These are phyloP conservation scores for Eurosta solidaginis DNA, from an alignment of 1,140 invertebrate species.

Conservation along the genomic window DNA sequence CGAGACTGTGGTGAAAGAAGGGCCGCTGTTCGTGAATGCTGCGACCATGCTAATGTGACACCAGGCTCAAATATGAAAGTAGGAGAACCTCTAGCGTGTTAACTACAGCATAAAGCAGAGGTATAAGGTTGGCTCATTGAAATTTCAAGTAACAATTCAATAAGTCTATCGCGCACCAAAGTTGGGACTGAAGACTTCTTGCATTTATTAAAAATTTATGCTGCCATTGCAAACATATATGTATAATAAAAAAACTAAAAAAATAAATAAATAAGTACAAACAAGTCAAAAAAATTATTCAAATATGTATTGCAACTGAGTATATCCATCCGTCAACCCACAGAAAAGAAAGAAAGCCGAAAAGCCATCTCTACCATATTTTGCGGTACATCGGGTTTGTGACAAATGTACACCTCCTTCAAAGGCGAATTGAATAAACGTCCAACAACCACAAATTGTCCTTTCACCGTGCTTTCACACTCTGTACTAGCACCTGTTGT, in stretches of 20 bases:
- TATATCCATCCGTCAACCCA: constrained; percentile 38
- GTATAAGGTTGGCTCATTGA: too few species aligned
- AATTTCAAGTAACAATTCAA: too few species aligned
- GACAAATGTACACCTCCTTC: constrained; percentile 79
- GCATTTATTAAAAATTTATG: not conserved
- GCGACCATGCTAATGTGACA: too few species aligned
- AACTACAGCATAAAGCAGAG: too few species aligned
- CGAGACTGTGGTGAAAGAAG: too few species aligned
- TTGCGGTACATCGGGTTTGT: constrained; percentile 76
- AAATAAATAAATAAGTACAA: not conserved
- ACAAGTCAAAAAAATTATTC: not conserved
- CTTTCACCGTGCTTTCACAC: not conserved
- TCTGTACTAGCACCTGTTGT: not conserved
- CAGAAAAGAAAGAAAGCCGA: constrained; percentile 65
- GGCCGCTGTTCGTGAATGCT: too few species aligned
- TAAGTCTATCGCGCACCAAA: too few species aligned
- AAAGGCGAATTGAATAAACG: constrained; percentile 73
- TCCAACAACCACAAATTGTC: constrained; percentile 62
- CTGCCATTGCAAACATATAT: not conserved
- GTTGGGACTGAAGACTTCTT: not conserved
- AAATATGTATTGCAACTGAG: not conserved
- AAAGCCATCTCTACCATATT: constrained; percentile 83
- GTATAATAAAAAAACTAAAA: constrained; percentile 2
- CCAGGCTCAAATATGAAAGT: too few species aligned
- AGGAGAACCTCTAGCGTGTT: too few species aligned